A percentile compares a stretch with the other conserved stretches of the same genome.
Conservation (phyloP, 2,113 vertebrate species). For the Tamias sibiricus region DNA sequence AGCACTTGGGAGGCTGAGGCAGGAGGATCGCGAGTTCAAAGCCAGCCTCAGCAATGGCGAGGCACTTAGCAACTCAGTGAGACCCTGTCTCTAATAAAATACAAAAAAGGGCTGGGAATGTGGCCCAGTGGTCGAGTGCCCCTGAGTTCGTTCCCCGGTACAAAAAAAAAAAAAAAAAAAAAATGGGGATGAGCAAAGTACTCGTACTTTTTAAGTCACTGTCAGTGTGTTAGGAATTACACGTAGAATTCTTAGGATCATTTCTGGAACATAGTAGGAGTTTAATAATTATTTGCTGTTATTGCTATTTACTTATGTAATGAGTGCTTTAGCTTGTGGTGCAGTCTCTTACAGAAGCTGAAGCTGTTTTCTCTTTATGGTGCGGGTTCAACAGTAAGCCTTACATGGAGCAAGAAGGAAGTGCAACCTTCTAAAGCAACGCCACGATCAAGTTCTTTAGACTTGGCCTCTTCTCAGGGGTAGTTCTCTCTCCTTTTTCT, state of each 20-base stretch:
- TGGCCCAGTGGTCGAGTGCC: too few relatives aligned
- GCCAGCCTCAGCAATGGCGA: too few relatives aligned
- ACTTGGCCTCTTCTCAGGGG: neutral
- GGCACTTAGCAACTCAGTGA: too few relatives aligned
- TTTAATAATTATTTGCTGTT: neutral
- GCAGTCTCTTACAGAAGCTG: neutral
- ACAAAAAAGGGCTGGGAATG: too few relatives aligned
- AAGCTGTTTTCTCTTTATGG: neutral
- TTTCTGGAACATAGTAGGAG: neutral
- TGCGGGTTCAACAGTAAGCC: neutral
- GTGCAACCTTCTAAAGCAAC: neutral
- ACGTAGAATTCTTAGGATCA: neutral
- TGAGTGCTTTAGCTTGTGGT: neutral
- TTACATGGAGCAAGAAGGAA: neutral
- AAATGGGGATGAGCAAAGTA: neutral
- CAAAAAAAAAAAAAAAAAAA: too few relatives aligned
- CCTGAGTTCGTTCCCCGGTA: too few relatives aligned
- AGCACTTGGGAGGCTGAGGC: too few relatives aligned
- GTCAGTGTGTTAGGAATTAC: neutral
- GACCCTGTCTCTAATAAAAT: too few relatives aligned
- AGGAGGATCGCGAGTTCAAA: too few relatives aligned
- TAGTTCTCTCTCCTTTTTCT: constrained; percentile 36
- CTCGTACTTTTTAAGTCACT: neutral
- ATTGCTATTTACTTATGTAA: neutral
- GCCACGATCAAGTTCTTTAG: constrained; percentile 26